Percentiles rank a stretch among this genome's conserved stretches.
phyloP scores from a whole-genome alignment of 35 echinoderm and acorn worm species.

The Ophiothrix spiculata region DNA sequence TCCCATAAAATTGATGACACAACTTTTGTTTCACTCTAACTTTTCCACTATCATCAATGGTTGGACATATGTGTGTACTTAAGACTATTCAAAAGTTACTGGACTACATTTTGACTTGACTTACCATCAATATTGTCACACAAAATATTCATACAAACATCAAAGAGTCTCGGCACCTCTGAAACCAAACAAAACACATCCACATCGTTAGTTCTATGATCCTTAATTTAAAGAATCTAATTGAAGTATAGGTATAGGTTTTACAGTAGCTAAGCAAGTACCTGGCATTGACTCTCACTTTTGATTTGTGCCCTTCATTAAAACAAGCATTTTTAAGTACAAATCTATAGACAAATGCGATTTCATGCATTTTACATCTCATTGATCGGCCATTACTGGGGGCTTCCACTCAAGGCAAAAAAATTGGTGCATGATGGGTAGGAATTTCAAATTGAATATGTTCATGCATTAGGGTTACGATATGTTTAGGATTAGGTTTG shows the following conservation, averaged over 20 bases:
- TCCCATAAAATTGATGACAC: too few relatives aligned
- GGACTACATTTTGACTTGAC: not conserved
- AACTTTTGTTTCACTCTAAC: too few relatives aligned
- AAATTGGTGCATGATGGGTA: too few relatives aligned
- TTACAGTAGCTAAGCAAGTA: not conserved
- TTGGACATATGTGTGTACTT: not conserved
- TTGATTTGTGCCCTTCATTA: not conserved
- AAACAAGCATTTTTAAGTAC: not conserved
- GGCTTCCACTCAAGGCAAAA: too few relatives aligned
- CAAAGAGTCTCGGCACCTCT: conserved; percentile 76
- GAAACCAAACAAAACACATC: conserved; percentile 11
- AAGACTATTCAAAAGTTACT: not conserved
- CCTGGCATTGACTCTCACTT: not conserved
- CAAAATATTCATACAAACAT: conserved; percentile 77
- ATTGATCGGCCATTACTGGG: not conserved
- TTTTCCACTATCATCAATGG: not conserved
- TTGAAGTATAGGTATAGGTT: not conserved
- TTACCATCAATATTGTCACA: conserved; percentile 94
- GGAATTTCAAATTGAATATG: too few relatives aligned
- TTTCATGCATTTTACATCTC: too few relatives aligned
- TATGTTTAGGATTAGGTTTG: too few relatives aligned
- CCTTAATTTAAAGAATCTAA: too few relatives aligned
- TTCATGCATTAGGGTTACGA: too few relatives aligned
- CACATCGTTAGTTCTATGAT: not conserved
- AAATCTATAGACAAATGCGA: not conserved